These are phyloP conservation scores for Paracanthobrama guichenoti DNA, from an alignment of 2,113 vertebrate genomes.

Conservation along the genomic window DNA sequence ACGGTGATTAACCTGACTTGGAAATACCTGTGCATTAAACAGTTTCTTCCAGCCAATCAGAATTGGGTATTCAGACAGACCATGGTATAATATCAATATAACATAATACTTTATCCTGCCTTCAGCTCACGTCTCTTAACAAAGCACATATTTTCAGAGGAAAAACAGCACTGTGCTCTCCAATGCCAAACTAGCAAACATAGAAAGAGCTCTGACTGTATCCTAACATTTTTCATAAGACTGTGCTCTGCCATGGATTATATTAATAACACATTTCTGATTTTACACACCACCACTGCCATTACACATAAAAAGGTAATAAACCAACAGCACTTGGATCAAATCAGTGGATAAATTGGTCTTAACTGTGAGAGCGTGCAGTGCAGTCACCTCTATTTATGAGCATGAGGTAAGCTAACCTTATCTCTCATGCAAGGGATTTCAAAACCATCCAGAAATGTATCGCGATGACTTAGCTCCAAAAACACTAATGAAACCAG, in stretches of 20 bases:
- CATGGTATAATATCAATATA: background rate
- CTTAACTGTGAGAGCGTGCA: background rate
- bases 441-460: conserved; percentile 31
- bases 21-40: no score
- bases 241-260: conserved; percentile 5
- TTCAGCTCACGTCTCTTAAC: background rate
- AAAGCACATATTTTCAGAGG: background rate
- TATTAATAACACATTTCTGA: conserved; percentile 24
- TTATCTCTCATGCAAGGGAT: conserved; percentile 38
- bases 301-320: background rate
- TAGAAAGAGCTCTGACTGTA: conserved; percentile 14
- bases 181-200: conserved; percentile 22
- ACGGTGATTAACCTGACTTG: no score
- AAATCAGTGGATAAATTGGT: background rate
- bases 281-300: background rate
- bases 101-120: background rate
- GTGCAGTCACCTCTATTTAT: conserved; percentile 19
- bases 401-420: conserved; percentile 29
- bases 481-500: background rate
- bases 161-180: background rate
- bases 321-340: background rate
- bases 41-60: no score
- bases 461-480: background rate
- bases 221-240: background rate
- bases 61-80: no score